Evolutionary conservation across 1,140 invertebrate species (phyloP), one percentile per base, ranked within the genome.

Genomic region (Drepana arcuata): DNA sequence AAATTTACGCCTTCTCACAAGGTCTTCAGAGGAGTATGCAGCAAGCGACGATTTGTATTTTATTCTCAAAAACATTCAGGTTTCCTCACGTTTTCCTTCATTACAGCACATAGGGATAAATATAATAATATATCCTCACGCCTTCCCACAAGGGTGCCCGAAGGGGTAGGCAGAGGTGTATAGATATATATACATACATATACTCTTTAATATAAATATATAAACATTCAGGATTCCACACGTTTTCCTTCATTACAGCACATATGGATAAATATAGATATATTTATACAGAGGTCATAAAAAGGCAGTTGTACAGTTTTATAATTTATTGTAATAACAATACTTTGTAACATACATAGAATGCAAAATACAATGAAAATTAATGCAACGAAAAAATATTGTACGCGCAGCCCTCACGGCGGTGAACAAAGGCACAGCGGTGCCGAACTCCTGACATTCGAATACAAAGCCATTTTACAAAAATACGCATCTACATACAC

Each of bases 291-390:
- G 35, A 21, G 18, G 18, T 9, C 39, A 41, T 10, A 38, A 24
- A 28, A 21, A 14, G 26, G 34, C 4, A 12, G 26, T 37, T 10
- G 29, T 68, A 49, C 59, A 24, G 27, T 64, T 49, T 21, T 52
- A 68, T 59, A 64, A 63, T 72, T 72, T 73, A 74, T 64, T 75
- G 58, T 48, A 70, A 45, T 73, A 73, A 75, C 73, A 69, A 68
- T 73, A 74, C 50, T 67, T 54, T 66, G 48, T 69, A 68, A 66
- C 67, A 59, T 68, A 71, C 41, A 68, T 59, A 53, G 61, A 66
- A 60, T 60, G 63, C 49, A 60, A 58, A 61, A 62, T 62, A 64
- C 51, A 58, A 51, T 46, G 46, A 52, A 63, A 58, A 56, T 51
- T 54, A 57, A 40, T n/a, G n/a, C n/a, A n/a, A 58, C 54, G 27